A percentile compares a stretch with the other conserved stretches of the same genome.
These are phyloP conservation scores for Stegodyphus dumicola DNA, from an alignment of 1,140 invertebrate species.

Conservation along the genomic window DNA sequence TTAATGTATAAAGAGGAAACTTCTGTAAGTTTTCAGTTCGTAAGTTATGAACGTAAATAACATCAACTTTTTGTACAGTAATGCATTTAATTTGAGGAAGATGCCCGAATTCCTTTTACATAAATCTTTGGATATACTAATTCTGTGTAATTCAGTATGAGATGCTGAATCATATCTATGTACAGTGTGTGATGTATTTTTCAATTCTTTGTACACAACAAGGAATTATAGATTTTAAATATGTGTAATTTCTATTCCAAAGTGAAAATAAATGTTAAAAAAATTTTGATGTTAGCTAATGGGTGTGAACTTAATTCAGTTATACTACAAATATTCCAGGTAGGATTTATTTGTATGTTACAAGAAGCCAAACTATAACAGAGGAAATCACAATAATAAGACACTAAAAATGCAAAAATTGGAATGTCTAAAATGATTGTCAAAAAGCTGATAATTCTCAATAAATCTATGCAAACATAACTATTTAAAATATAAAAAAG, in stretches of 20 bases:
- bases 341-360: constrained; percentile 5
- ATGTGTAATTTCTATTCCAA: constrained; percentile 31
- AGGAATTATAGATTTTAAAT: constrained; percentile 10
- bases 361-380: constrained; percentile 4
- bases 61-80: too few relatives aligned
- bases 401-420: constrained; percentile 13
- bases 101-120: too few relatives aligned
- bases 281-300: background rate
- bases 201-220: constrained; percentile 16
- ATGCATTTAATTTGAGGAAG: too few relatives aligned
- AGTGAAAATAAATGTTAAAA: constrained; percentile 30
- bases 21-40: too few relatives aligned
- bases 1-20: too few relatives aligned
- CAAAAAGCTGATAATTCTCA: constrained; percentile 19
- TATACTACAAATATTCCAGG: too few relatives aligned
- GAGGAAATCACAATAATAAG: background rate
- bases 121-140: too few relatives aligned
- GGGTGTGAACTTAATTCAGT: too few relatives aligned
- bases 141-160: too few relatives aligned
- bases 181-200: constrained; percentile 23
- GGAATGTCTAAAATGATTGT: constrained; percentile 60
- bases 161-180: background rate
- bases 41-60: too few relatives aligned
- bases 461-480: background rate
- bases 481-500: background rate